Conservation (phyloP, 2,888 invertebrate genomes). For the Cataglyphis livida region DNA sequence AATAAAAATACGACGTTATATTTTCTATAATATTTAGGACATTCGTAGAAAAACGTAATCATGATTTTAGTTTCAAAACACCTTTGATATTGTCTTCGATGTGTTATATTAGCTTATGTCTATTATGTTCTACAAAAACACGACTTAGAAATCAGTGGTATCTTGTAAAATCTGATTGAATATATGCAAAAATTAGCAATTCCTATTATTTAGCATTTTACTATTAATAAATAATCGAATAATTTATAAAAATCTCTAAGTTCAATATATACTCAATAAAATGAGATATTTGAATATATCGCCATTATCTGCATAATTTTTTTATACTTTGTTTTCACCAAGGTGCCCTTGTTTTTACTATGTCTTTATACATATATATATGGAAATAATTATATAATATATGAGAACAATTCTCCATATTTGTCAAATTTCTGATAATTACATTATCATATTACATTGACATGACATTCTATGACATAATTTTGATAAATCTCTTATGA, state of each 20-base stretch:
- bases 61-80: conserved; percentile 65
- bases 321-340: conserved; percentile 73
- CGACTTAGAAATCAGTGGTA: conserved; percentile 68
- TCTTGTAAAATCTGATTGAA: conserved; percentile 64
- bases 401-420: conserved; percentile 56
- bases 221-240: conserved; percentile 57
- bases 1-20: conserved; percentile 45
- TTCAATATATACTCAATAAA: conserved; percentile 44
- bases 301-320: conserved; percentile 51
- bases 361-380: neutral
- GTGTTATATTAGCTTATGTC: conserved; percentile 70
- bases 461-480: conserved; percentile 38
- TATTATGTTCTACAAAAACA: conserved; percentile 62
- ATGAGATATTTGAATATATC: conserved; percentile 45
- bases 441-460: neutral
- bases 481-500: conserved; percentile 54
- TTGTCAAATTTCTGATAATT: conserved; percentile 23
- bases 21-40: conserved; percentile 59
- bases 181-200: conserved; percentile 65
- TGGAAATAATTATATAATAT: conserved; percentile 21
- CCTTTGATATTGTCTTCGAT: conserved; percentile 74
- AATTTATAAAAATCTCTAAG: conserved; percentile 32
- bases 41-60: conserved; percentile 70
- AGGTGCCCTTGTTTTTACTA: conserved; percentile 65
- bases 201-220: conserved; percentile 66